Evolutionary conservation across 2,888 invertebrate genomes (phyloP), one percentile per base, ranked within the genome.

Genomic region (Mythimna loreyi): DNA sequence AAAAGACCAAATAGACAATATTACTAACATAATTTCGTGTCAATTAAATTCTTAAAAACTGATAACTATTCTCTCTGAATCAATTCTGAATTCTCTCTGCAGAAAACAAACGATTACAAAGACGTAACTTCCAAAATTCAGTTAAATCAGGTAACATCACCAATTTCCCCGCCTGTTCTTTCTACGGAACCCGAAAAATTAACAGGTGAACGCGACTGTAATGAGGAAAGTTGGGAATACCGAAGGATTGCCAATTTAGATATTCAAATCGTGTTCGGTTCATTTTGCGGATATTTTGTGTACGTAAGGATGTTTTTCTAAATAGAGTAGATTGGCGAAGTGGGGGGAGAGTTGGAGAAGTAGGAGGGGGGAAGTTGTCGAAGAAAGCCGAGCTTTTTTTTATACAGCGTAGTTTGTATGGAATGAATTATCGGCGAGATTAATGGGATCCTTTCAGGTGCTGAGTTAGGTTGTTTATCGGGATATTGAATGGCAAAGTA

Each of bases 191-290:
- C 80, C 84, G 85, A 92, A 93, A 93, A 93, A 94, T 92, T 92
- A 92, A 88, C 93, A 94, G 94, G 94, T 94, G 91, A 91, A 89
- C 87, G 87, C 85, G 85, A 72, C 81, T 84, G 88, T 93, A 95
- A 94, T 93, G 93, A 93, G 93, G 90, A 92, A 94, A 93, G 92
- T 94, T 92, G 90, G 88, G 85, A 88, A 88, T 85, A 86, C 87
- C 89, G 88, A 89, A 89, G 91, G 93, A 93, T 93, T 90, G 90
- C 92, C 93, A 93, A 95, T 95, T 95, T 95, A 94, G 94, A 95
- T 95, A 95, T 95, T 95, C 94, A 95, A 95, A 95, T 95, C 90
- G 89, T 87, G 92, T 91, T 90, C 89, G 87, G 88, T 90, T 90
- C 89, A 91, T 91, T 92, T 87, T 89, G 87, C 80, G 85, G 86